Evolutionary conservation across 2,797 vertebrate genomes (phyloP).

Genomic region (Sphenopsis melanotis): DNA sequence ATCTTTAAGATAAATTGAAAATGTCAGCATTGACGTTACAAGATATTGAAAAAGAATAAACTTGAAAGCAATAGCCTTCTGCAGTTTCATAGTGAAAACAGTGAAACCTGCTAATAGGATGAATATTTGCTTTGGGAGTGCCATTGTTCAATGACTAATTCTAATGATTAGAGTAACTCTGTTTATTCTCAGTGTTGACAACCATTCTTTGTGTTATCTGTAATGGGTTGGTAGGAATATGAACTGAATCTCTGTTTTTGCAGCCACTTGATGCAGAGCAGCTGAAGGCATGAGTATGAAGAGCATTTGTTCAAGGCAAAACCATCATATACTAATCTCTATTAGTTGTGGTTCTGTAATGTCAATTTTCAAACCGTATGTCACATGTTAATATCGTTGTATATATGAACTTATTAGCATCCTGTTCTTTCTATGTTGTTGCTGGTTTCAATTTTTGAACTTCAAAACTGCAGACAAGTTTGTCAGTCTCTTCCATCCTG

Average conservation of each 20-base stretch:
- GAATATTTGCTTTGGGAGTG: neutral
- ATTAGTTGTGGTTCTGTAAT: neutral
- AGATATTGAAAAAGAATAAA: neutral
- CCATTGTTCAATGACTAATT: neutral
- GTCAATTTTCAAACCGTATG: neutral
- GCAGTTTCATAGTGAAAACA: neutral
- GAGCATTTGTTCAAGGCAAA: neutral
- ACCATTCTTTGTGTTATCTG: neutral
- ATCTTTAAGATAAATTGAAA: neutral
- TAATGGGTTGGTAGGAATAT: neutral
- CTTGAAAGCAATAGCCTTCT: neutral
- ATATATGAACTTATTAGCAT: neutral
- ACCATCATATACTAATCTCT: neutral
- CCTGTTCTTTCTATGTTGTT: neutral
- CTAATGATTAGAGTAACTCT: neutral
- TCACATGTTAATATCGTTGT: neutral
- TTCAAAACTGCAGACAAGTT: neutral
- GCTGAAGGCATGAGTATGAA: neutral
- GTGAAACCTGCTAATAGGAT: neutral
- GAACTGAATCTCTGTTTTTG: neutral
- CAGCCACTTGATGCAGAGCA: neutral
- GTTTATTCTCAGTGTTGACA: neutral
- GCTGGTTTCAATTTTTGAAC: neutral
- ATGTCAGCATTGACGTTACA: neutral
- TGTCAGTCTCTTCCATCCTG: neutral